Percentiles rank a stretch among this genome's conserved stretches.
Conservation (phyloP, 2,888 invertebrate species). For the Gymnosoma rotundatum region DNA sequence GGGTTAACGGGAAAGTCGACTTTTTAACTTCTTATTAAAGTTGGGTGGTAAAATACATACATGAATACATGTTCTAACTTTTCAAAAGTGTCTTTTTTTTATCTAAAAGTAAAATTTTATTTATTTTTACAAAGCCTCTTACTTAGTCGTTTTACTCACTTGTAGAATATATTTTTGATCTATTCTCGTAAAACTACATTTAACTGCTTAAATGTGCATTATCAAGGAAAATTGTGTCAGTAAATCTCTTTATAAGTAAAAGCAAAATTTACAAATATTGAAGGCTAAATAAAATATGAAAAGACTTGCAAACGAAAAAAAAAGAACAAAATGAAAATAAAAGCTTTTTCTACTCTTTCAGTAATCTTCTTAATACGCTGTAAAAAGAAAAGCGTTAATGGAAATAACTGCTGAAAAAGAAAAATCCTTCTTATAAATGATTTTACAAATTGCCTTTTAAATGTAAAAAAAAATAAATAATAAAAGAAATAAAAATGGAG, state of each 20-base stretch:
- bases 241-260: slow-evolving; percentile 40
- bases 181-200: slow-evolving; percentile 5
- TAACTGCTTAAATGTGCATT: neutral
- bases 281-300: slow-evolving; percentile 29
- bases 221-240: slow-evolving; percentile 48
- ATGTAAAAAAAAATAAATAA: neutral
- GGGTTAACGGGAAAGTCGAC: no score
- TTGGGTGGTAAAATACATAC: no score
- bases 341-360: slow-evolving; percentile 12
- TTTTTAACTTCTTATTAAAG: no score
- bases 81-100: no score
- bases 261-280: slow-evolving; percentile 29
- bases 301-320: neutral
- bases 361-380: neutral
- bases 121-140: no score
- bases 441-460: slow-evolving; percentile 47
- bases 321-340: slow-evolving; percentile 17
- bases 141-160: no score
- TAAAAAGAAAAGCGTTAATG: slow-evolving; percentile 25
- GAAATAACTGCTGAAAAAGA: slow-evolving; percentile 6
- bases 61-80: no score
- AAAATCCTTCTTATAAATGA: slow-evolving; percentile 30
- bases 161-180: neutral
- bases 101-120: no score
- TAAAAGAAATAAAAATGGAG: no score